phyloP scores from a whole-genome alignment of 1,140 invertebrate genomes.

The Aleiodes sp. region DNA sequence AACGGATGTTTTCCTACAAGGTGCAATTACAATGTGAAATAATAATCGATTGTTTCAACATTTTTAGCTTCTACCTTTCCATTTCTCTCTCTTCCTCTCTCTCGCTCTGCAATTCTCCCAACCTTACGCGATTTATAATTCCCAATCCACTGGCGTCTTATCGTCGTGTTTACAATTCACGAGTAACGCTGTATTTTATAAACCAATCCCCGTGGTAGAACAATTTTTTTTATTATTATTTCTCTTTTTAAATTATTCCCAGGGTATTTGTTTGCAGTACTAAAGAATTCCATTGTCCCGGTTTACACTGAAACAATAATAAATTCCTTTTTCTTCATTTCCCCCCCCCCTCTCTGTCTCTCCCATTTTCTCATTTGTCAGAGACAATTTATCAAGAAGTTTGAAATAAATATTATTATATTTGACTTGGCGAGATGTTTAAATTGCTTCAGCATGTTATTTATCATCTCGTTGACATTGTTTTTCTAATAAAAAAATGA shows the following conservation, averaged over 20 bases:
- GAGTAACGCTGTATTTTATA: slow-evolving; percentile 24
- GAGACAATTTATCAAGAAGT: slow-evolving; percentile 6
- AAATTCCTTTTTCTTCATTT: slow-evolving; percentile 22
- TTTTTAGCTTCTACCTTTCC: not conserved
- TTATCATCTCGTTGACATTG: slow-evolving; percentile 11
- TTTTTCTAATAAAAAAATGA: slow-evolving; percentile 11
- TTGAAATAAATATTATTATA: slow-evolving; percentile 10
- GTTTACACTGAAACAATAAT: slow-evolving; percentile 14
- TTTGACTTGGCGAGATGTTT: not conserved
- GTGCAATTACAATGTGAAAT: slow-evolving; percentile 26
- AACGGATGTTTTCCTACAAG: slow-evolving; percentile 29
- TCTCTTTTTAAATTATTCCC: slow-evolving; percentile 4
- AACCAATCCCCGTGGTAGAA: slow-evolving; percentile 14
- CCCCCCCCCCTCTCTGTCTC: not conserved
- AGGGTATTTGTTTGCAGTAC: slow-evolving; percentile 18
- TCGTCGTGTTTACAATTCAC: not conserved
- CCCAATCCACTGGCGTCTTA: not conserved
- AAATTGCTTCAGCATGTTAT: not conserved
- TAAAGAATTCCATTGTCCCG: slow-evolving; percentile 30
- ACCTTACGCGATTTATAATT: slow-evolving; percentile 21
- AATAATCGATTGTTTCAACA: slow-evolving; percentile 30
- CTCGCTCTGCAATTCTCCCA: not conserved
- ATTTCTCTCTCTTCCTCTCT: not conserved
- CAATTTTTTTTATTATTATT: slow-evolving; percentile 13
- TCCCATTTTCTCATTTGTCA: not conserved